phyloP scores from a whole-genome alignment of 2,113 vertebrate species.

The Colinus virginianus region DNA sequence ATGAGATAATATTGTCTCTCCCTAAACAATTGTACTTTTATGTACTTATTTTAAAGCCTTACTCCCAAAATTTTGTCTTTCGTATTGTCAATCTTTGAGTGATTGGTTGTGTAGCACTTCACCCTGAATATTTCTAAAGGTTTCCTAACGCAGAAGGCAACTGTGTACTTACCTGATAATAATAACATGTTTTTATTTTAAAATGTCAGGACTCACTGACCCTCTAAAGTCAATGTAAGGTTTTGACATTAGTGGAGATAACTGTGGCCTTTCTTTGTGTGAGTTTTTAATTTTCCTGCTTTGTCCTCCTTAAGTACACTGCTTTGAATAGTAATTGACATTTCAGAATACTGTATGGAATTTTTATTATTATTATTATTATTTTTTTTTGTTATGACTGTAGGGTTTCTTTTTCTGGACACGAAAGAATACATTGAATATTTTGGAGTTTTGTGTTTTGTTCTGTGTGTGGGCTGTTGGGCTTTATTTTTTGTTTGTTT shows the following conservation, averaged over 20 bases:
- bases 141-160: constrained; percentile 47
- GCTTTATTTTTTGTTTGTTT: not conserved
- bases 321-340: not conserved
- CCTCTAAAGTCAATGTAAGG: not conserved
- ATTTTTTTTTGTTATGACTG: not conserved
- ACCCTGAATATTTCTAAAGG: constrained; percentile 24
- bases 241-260: constrained; percentile 7
- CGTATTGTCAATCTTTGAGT: constrained; percentile 45
- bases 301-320: not conserved
- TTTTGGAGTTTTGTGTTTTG: not conserved
- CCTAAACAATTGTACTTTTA: constrained; percentile 9
- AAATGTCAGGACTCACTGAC: constrained; percentile 34
- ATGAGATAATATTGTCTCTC: not conserved
- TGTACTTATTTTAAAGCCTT: constrained; percentile 45
- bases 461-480: not conserved
- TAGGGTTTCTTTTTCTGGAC: not conserved
- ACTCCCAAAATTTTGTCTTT: constrained; percentile 17
- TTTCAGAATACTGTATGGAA: not conserved
- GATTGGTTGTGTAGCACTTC: constrained; percentile 19
- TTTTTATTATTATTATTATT: not conserved
- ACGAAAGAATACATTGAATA: not conserved
- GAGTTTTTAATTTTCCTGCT: not conserved
- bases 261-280: not conserved
- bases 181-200: constrained; percentile 9
- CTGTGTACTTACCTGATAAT: constrained; percentile 37